A percentile compares a stretch with the other conserved stretches of the same genome.
Evolutionary conservation across 2,888 invertebrate genomes (phyloP).

Genomic region (Eristalinus sepulchralis): DNA sequence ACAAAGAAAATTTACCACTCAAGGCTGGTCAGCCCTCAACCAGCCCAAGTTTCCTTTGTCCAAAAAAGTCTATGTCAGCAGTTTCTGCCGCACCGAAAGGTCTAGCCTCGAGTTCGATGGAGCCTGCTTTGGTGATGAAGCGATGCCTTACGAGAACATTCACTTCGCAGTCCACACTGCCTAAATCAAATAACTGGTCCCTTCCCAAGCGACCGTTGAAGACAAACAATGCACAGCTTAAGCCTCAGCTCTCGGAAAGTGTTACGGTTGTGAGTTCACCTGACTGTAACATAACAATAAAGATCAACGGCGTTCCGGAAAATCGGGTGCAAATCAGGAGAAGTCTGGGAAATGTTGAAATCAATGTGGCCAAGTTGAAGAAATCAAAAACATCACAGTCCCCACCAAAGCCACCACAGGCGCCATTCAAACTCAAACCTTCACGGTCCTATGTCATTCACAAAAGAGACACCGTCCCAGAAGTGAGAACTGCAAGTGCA

Average conservation of each 20-base stretch:
- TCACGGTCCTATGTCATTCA: constrained; percentile 34
- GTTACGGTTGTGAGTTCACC: not conserved
- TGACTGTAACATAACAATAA: constrained; percentile 36
- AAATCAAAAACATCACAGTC: not conserved
- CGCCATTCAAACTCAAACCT: not conserved
- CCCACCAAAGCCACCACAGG: not conserved
- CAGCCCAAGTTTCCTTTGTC: not conserved
- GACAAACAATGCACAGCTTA: not conserved
- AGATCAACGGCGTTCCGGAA: constrained; percentile 39
- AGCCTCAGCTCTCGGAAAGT: not conserved
- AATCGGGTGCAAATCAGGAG: constrained; percentile 28
- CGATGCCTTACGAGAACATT: not conserved
- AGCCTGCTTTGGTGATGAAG: not conserved
- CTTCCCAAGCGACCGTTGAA: not conserved
- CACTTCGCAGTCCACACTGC: not conserved
- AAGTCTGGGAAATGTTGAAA: not conserved
- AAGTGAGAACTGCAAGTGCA: not conserved
- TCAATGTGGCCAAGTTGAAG: not conserved
- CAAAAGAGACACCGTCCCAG: not conserved
- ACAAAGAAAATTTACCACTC: constrained; percentile 42
- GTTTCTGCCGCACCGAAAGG: not conserved
- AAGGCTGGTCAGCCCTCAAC: not conserved
- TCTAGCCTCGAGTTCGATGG: not conserved
- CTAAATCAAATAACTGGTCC: not conserved
- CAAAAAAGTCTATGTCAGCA: constrained; percentile 2